Conservation (phyloP, 2,888 invertebrate species). For the Idaea dimidiata region DNA sequence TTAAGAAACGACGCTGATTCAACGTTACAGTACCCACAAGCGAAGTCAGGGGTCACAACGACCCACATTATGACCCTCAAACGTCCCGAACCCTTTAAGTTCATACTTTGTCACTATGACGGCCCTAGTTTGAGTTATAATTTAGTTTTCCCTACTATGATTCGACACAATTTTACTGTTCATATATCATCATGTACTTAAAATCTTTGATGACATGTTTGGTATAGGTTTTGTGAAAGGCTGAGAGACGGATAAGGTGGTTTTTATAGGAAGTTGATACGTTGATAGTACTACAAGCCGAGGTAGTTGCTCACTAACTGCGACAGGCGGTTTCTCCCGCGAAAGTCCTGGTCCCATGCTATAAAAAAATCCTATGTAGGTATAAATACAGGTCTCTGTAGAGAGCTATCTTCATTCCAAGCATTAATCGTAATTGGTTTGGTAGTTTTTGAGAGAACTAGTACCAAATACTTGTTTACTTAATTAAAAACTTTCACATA, state of each 20-base stretch:
- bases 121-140: neutral
- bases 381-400: no score
- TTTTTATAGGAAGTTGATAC: neutral
- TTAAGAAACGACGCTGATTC: neutral
- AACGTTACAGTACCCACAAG: neutral
- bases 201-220: neutral
- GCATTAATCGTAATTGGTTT: no score
- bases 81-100: neutral
- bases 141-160: neutral
- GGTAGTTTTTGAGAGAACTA: no score
- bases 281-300: no score
- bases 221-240: neutral
- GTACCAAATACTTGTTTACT: no score
- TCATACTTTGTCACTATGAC: slow-evolving; percentile 1
- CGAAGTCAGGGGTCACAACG: neutral
- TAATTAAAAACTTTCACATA: no score
- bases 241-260: neutral
- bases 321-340: no score
- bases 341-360: no score
- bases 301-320: no score
- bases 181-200: neutral
- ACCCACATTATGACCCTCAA: neutral
- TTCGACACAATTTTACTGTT: neutral
- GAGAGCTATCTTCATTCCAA: no score
- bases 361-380: no score